These are phyloP conservation scores for Metallyticus violacea DNA, from an alignment of 2,888 invertebrate genomes.

Conservation along the genomic window DNA sequence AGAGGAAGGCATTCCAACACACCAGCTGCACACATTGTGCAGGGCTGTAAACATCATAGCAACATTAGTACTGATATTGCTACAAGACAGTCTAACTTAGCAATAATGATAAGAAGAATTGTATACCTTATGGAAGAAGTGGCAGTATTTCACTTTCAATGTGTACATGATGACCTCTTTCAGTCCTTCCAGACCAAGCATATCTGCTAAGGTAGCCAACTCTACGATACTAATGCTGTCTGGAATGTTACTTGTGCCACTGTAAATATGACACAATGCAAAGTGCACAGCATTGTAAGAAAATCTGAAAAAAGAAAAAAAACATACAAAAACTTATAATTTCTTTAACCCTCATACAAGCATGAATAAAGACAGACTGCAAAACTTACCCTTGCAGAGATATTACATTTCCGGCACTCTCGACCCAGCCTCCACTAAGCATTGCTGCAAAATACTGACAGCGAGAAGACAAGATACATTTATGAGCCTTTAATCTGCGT, in stretches of 20 bases:
- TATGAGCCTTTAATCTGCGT: slow-evolving; percentile 81
- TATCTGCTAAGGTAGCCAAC: slow-evolving; percentile 82
- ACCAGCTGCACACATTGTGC: slow-evolving; percentile 81
- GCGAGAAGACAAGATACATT: slow-evolving; percentile 85
- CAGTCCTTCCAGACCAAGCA: slow-evolving; percentile 85
- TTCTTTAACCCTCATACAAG: too few species aligned
- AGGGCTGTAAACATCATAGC: slow-evolving; percentile 61
- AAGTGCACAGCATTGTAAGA: slow-evolving; percentile 85
- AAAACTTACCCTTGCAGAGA: slow-evolving; percentile 70
- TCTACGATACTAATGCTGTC: slow-evolving; percentile 83
- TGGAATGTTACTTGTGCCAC: slow-evolving; percentile 85
- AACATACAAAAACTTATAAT: too few species aligned
- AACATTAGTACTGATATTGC: too few species aligned
- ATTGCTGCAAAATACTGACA: slow-evolving; percentile 93
- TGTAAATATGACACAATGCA: slow-evolving; percentile 90
- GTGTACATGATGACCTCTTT: slow-evolving; percentile 89
- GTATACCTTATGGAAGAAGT: slow-evolving; percentile 84
- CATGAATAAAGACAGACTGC: neutral
- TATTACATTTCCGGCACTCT: slow-evolving; percentile 76
- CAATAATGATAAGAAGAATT: neutral
- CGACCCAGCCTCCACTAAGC: slow-evolving; percentile 81
- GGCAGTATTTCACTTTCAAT: slow-evolving; percentile 84
- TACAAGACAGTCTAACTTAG: too few species aligned
- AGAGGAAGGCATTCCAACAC: slow-evolving; percentile 85
- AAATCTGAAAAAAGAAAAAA: slow-evolving; percentile 55